A percentile compares a stretch with the other conserved stretches of the same genome.
Evolutionary conservation across 1,140 invertebrate genomes (phyloP).

Genomic region (Cataglyphis hispanica): DNA sequence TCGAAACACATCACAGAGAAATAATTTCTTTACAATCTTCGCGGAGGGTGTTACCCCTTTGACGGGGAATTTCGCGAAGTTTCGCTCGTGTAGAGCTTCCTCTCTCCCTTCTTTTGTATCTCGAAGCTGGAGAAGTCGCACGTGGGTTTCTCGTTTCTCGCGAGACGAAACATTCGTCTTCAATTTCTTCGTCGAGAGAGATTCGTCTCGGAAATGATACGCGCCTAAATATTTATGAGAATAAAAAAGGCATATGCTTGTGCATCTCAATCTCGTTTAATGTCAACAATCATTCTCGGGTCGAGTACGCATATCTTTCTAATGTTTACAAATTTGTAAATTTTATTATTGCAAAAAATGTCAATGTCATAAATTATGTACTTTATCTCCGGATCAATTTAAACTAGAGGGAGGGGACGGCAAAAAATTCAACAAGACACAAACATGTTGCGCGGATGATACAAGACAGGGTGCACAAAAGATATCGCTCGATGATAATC

Average conservation of each 20-base stretch:
- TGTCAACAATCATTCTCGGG: background rate
- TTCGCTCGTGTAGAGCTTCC: conserved; percentile 66
- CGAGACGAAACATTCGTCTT: background rate
- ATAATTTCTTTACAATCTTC: conserved; percentile 67
- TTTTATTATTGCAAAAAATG: background rate
- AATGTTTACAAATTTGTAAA: background rate
- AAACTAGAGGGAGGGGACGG: background rate
- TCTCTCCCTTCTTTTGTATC: conserved; percentile 38
- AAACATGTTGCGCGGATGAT: background rate
- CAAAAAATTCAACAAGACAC: background rate
- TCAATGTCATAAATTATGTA: background rate
- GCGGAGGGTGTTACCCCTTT: conserved; percentile 64
- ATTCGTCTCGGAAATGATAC: conserved; percentile 26
- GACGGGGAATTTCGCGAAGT: conserved; percentile 69
- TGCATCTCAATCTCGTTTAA: background rate
- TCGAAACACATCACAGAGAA: conserved; percentile 57
- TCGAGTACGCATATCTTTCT: background rate
- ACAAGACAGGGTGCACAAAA: background rate
- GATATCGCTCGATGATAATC: background rate
- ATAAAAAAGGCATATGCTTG: background rate
- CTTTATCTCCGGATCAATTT: background rate
- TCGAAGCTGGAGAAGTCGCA: conserved; percentile 1
- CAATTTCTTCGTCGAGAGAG: conserved; percentile 24
- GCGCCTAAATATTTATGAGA: conserved; percentile 19
- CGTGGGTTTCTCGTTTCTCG: conserved; percentile 22